Evolutionary conservation across 1,140 invertebrate species (phyloP).

Genomic region (Drosophila guanche): DNA sequence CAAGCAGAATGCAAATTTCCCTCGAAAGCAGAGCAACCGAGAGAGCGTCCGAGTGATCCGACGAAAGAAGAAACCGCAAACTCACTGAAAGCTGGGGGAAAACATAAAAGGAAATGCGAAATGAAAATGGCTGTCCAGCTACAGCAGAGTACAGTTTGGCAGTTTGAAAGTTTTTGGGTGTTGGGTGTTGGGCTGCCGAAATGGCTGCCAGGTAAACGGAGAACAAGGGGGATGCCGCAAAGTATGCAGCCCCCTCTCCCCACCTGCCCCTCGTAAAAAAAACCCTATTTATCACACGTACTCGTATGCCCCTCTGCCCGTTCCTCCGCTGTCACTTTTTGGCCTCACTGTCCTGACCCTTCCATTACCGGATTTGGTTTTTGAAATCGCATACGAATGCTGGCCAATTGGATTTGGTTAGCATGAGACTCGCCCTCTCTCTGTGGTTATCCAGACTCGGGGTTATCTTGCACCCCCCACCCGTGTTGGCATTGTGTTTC

Average conservation of each 20-base stretch:
- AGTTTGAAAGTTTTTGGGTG: conserved; percentile 27
- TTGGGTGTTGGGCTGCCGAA: not conserved
- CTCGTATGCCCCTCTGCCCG: not conserved
- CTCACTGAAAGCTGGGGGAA: conserved; percentile 27
- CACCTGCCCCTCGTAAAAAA: conserved; percentile 32
- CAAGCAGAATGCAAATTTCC: conserved; percentile 78
- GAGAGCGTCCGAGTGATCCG: conserved; percentile 1
- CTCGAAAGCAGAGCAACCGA: conserved; percentile 49
- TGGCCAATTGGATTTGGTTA: conserved; percentile 78
- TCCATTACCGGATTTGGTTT: conserved; percentile 67
- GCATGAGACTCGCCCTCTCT: conserved; percentile 19
- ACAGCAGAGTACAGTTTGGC: conserved; percentile 29
- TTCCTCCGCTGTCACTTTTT: not conserved
- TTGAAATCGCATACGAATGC: conserved; percentile 71
- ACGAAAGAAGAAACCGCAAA: conserved; percentile 56
- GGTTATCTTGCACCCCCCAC: not conserved
- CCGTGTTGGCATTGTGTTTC: conserved; percentile 1
- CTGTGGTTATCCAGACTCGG: conserved; percentile 15
- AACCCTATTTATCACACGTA: conserved; percentile 77
- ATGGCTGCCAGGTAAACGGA: conserved; percentile 57
- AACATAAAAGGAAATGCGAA: conserved; percentile 23
- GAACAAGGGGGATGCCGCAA: conserved; percentile 12
- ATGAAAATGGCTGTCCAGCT: conserved; percentile 57
- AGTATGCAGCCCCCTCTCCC: conserved; percentile 8
- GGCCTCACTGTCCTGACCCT: conserved; percentile 17